Conservation (phyloP, 2,888 invertebrate species). For the Xylophagus ater region DNA sequence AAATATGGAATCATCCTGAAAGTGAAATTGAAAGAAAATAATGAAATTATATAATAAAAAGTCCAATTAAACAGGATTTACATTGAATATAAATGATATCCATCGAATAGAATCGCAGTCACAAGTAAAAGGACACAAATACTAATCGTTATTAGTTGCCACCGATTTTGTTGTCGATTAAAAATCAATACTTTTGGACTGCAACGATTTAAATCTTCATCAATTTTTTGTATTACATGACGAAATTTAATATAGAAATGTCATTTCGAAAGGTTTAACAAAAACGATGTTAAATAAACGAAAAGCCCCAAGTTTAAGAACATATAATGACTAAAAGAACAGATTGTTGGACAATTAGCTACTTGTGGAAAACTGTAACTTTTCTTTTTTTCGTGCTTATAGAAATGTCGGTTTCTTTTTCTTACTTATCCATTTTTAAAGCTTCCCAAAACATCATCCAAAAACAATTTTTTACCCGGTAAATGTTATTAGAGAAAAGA, state of each 20-base stretch:
- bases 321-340: constrained; percentile 27
- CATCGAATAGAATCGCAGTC: constrained; percentile 19
- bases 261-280: constrained; percentile 28
- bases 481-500: too few species aligned
- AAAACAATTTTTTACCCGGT: too few species aligned
- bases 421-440: too few species aligned
- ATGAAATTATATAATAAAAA: not conserved
- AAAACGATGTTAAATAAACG: constrained; percentile 26
- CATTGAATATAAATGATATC: constrained; percentile 4
- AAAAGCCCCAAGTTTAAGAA: constrained; percentile 30
- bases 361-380: constrained; percentile 16
- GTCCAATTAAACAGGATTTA: not conserved
- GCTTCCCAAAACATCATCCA: too few species aligned
- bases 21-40: too few species aligned
- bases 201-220: constrained; percentile 26
- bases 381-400: too few species aligned
- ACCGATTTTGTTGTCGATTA: constrained; percentile 13
- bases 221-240: constrained; percentile 26
- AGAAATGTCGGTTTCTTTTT: too few species aligned
- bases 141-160: constrained; percentile 25
- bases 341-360: constrained; percentile 28
- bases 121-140: constrained; percentile 26
- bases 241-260: constrained; percentile 29
- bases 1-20: constrained; percentile 3
- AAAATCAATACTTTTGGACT: constrained; percentile 16